Conservation (phyloP, 2,113 vertebrate species). For the Scatophagus argus region DNA sequence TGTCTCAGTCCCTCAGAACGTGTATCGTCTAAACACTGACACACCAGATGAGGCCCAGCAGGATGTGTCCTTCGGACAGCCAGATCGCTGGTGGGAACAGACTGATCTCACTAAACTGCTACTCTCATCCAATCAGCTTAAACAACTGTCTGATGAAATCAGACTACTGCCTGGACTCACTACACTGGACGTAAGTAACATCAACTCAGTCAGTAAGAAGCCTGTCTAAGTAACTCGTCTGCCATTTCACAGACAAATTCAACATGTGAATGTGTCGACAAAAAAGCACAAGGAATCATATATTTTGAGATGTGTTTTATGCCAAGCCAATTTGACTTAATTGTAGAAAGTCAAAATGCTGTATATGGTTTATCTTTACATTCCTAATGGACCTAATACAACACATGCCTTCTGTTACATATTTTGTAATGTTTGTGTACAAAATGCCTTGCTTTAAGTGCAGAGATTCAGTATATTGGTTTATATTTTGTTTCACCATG, state of each 20-base stretch:
- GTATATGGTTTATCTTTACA: background rate
- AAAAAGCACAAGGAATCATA: background rate
- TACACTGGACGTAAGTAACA: constrained; percentile 88
- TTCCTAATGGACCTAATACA: too few species aligned
- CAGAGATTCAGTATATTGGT: too few species aligned
- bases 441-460: too few species aligned
- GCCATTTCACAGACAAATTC: background rate
- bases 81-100: constrained; percentile 97
- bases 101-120: constrained; percentile 93
- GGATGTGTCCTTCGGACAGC: constrained; percentile 86
- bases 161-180: constrained; percentile 88
- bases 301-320: background rate
- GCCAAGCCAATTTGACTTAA: too few species aligned
- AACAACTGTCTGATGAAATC: constrained; percentile 89
- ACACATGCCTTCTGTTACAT: background rate
- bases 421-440: too few species aligned
- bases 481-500: too few species aligned
- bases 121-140: constrained; percentile 94
- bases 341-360: background rate
- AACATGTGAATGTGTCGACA: background rate
- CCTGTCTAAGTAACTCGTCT: background rate
- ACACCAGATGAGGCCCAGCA: constrained; percentile 89
- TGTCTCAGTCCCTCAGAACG: constrained; percentile 88
- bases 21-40: constrained; percentile 94
- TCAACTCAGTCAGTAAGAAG: background rate